Conservation (phyloP, 2,888 invertebrate species). For the Dryococelus australis region DNA sequence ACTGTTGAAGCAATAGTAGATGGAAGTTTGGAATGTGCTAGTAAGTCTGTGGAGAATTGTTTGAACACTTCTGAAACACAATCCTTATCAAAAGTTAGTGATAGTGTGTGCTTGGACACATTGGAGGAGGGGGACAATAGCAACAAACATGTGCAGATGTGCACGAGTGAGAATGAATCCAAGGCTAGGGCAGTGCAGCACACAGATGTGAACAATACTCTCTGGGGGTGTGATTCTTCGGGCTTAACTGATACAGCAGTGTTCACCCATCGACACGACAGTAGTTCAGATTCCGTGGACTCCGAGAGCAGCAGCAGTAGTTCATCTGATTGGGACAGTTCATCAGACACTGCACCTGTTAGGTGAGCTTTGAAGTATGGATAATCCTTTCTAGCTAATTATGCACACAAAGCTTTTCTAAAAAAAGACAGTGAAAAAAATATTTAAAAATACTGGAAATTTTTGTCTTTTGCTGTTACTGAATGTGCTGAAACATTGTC, state of each 20-base stretch:
- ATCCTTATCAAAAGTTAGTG: not conserved
- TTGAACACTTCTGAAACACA: not conserved
- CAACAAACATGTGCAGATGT: not conserved
- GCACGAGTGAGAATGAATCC: not conserved
- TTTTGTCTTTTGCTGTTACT: too few relatives aligned
- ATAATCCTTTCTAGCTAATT: too few relatives aligned
- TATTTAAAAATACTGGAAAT: too few relatives aligned
- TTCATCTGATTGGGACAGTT: conserved; percentile 5
- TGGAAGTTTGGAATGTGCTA: not conserved
- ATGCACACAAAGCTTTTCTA: too few relatives aligned
- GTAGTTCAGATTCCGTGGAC: not conserved
- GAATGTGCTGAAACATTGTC: too few relatives aligned
- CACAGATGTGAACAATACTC: not conserved
- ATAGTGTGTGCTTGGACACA: not conserved
- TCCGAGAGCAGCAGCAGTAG: not conserved
- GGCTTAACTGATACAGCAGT: not conserved
- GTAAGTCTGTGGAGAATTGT: not conserved
- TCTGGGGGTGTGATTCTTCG: not conserved
- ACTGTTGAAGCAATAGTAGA: not conserved
- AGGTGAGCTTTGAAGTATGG: not conserved
- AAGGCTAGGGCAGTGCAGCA: too few relatives aligned
- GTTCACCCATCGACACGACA: not conserved
- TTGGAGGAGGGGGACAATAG: not conserved
- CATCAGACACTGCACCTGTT: not conserved
- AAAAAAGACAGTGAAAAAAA: too few relatives aligned